Percentiles rank a stretch among this genome's conserved stretches.
phyloP scores from a whole-genome alignment of 2,113 vertebrate genomes.

The Misgurnus anguillicaudatus region DNA sequence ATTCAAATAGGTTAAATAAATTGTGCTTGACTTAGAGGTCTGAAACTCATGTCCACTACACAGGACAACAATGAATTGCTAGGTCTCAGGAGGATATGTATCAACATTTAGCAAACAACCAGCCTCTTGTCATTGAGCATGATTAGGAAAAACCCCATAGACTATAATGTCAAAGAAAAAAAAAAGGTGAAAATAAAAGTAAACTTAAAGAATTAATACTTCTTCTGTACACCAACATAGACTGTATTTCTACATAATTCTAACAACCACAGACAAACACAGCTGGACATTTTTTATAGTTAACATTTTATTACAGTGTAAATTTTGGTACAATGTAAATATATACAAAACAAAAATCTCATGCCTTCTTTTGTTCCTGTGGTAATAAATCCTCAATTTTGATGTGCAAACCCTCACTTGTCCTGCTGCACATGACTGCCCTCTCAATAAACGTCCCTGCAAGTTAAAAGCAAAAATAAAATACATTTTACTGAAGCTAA shows the following conservation, averaged over 20 bases:
- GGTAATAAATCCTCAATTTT: constrained; percentile 73
- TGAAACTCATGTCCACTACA: no score
- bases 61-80: no score
- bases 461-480: constrained; percentile 35
- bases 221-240: neutral
- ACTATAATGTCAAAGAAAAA: no score
- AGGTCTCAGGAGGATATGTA: no score
- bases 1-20: no score
- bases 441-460: constrained; percentile 82
- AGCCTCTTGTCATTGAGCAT: no score
- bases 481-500: neutral
- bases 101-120: no score
- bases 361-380: constrained; percentile 47
- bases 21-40: no score
- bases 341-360: constrained; percentile 22
- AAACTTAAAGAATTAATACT: no score
- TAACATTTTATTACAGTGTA: constrained; percentile 34
- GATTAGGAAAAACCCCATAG: no score
- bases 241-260: neutral
- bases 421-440: constrained; percentile 77
- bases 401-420: constrained; percentile 84
- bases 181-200: no score
- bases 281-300: neutral
- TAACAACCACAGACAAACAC: neutral
- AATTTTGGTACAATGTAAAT: constrained; percentile 33